Evolutionary conservation across 35 echinoderm and acorn worm genomes (phyloP).

Genomic region (Antedon bifida): DNA sequence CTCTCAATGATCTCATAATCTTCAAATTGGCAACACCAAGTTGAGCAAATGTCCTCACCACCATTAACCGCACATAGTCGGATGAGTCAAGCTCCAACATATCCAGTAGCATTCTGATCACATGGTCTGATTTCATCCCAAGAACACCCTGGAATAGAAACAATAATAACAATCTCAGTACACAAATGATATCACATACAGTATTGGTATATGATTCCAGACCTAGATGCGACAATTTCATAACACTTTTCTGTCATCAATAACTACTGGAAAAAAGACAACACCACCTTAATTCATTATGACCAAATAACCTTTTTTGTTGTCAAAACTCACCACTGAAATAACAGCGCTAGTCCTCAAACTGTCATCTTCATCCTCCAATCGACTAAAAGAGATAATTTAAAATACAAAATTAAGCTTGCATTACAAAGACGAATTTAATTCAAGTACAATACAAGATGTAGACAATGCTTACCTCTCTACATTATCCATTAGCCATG

Average conservation of each 20-base stretch:
- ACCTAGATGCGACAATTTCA: no score
- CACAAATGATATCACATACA: no score
- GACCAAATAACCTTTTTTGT: background rate
- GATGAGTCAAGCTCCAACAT: constrained; percentile 90
- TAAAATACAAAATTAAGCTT: background rate
- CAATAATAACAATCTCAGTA: no score
- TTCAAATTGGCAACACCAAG: constrained; percentile 66
- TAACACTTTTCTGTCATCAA: no score
- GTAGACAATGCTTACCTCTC: constrained; percentile 44
- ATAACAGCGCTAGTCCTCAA: constrained; percentile 62
- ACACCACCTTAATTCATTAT: no score
- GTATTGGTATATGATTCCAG: no score
- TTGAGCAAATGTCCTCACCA: constrained; percentile 60
- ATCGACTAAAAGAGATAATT: constrained; percentile 12
- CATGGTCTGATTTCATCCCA: constrained; percentile 71
- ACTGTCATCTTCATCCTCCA: constrained; percentile 83
- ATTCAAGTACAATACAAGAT: background rate
- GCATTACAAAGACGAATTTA: no score
- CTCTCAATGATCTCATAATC: constrained; percentile 56
- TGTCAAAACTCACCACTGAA: constrained; percentile 68
- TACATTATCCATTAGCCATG: constrained; percentile 37
- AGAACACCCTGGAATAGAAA: constrained; percentile 54
- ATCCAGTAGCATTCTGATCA: constrained; percentile 56
- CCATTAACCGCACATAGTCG: constrained; percentile 78
- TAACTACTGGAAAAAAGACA: no score